phyloP scores from a whole-genome alignment of 2,113 vertebrate species.

The Phasianus colchicus region DNA sequence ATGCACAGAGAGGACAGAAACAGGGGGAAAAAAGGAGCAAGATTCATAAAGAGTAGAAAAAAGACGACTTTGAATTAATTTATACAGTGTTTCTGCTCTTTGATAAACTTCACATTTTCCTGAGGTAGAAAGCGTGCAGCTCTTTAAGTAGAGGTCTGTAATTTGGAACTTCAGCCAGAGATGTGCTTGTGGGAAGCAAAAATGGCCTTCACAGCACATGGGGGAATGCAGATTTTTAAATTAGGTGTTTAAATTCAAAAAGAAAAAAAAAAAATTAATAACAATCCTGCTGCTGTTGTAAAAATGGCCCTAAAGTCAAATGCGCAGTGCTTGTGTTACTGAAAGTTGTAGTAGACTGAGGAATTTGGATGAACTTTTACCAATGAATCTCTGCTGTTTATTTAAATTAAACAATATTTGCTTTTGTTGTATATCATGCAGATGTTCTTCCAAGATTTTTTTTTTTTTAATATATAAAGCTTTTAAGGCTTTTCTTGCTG shows the following conservation, averaged over 20 bases:
- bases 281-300: background rate
- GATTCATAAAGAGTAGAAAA: background rate
- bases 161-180: background rate
- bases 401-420: constrained; percentile 66
- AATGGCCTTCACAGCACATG: background rate
- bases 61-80: background rate
- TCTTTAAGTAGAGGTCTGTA: background rate
- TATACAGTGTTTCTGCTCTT: background rate
- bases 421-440: constrained; percentile 49
- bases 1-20: background rate
- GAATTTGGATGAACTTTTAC: background rate
- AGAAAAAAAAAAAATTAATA: background rate
- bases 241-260: constrained; percentile 35
- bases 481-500: constrained; percentile 29
- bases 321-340: background rate
- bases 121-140: background rate
- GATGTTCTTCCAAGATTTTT: constrained; percentile 34
- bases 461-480: background rate
- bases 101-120: background rate
- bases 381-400: constrained; percentile 18
- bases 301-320: constrained; percentile 8
- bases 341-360: background rate
- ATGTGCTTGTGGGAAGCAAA: background rate
- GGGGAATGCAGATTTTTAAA: background rate
- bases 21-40: background rate